Evolutionary conservation across 37 sponge, comb jelly and placozoan species (phyloP), one percentile per base, ranked within the genome.

Genomic region (Amphimedon queenslandica): DNA sequence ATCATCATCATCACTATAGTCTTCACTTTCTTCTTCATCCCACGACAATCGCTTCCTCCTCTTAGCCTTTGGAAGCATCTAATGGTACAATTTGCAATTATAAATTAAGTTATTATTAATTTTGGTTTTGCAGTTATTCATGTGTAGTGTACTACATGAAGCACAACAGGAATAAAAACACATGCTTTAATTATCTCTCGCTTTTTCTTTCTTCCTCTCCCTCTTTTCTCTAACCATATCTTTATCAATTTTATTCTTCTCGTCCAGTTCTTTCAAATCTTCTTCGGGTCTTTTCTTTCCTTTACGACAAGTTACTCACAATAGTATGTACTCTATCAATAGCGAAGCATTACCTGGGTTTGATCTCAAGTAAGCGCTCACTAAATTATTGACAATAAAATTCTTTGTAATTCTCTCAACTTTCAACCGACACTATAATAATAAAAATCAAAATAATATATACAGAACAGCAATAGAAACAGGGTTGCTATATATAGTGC

Each of bases 341-440:
- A 66, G 18, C 33, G 11, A 51, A 27, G 29, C n/a, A 30, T 60
- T 56, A 84, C 82, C 89, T 61, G 96, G 96, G 70, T 96, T 69
- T 23, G 80, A 39, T 28, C 85, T 74, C 37, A 96, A 82, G 73
- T 85, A 96, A 0, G 94, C 76, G 31, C 72, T 76, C 30, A 88
- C 87, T 27, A 96, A 77, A 38, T 96, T 96, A 58, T 93, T 92
- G 63, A 96, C 85, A 0, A 92, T 81, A 72, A 93, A 90, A 69
- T 96, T 96, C 78, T 87, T 85, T 53, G 78, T 85, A 43, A 96
- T 79, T 16, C 88, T 55, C 31, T 87, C 79, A 20, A 93, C 96
- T 10, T 35, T 66, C 25, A 36, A 20, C 1, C 96, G 90, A 75
- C 96, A 96, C 90, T 93, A 51, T 73, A 25, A 16, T 43, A 20